Conservation (phyloP, 2,888 invertebrate genomes). For the Netelia melanura region DNA sequence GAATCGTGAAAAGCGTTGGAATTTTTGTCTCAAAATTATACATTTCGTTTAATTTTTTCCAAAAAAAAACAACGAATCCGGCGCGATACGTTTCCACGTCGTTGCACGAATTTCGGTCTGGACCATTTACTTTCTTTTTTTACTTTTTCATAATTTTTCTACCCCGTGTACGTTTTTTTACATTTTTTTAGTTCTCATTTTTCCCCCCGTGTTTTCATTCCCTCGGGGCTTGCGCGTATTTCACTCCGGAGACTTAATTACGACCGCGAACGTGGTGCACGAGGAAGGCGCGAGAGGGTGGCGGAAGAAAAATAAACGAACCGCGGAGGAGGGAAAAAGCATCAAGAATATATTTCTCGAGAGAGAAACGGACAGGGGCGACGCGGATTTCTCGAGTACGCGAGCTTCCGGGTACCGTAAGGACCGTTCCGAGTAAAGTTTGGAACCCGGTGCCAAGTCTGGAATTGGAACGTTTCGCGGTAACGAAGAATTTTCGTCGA, state of each 20-base stretch:
- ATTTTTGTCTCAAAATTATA: slow-evolving; percentile 44
- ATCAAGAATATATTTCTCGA: slow-evolving; percentile 10
- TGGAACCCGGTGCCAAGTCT: slow-evolving; percentile 59
- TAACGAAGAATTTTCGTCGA: slow-evolving; percentile 56
- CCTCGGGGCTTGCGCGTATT: slow-evolving; percentile 23
- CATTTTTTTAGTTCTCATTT: slow-evolving; percentile 5
- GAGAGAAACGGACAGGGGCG: slow-evolving; percentile 7
- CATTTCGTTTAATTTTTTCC: slow-evolving; percentile 51
- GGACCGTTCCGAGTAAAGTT: slow-evolving; percentile 48
- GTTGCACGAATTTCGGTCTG: neutral
- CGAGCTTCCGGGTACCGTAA: slow-evolving; percentile 45
- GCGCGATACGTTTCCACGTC: neutral
- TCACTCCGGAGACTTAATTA: slow-evolving; percentile 45
- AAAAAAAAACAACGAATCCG: neutral
- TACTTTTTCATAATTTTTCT: slow-evolving; percentile 12
- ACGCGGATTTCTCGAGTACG: slow-evolving; percentile 14
- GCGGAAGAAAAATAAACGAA: slow-evolving; percentile 43
- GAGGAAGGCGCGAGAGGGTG: slow-evolving; percentile 26
- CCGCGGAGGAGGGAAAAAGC: slow-evolving; percentile 2
- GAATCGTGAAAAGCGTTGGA: neutral
- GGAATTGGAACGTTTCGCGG: slow-evolving; percentile 61
- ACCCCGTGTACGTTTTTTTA: slow-evolving; percentile 4
- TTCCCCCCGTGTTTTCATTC: slow-evolving; percentile 12
- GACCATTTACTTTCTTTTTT: slow-evolving; percentile 33
- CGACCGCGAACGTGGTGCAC: slow-evolving; percentile 32